These are phyloP conservation scores for Laodelphax striatellus DNA, from an alignment of 1,140 invertebrate species.

Conservation along the genomic window DNA sequence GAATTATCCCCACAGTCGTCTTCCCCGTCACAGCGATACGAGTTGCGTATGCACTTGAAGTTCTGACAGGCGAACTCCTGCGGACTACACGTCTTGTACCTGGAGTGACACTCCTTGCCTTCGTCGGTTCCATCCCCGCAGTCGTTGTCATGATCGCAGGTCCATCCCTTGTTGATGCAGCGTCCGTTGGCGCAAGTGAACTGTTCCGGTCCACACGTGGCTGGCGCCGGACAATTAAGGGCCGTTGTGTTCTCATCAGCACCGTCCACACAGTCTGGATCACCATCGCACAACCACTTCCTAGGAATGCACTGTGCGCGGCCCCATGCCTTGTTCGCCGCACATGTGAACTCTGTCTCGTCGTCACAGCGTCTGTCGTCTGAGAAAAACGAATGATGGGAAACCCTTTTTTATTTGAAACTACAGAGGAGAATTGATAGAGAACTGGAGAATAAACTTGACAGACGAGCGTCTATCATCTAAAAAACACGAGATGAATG, in stretches of 20 bases:
- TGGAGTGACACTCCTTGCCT: conserved; percentile 73
- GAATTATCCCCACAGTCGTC: conserved; percentile 85
- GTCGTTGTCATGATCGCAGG: conserved; percentile 85
- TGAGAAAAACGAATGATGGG: conserved; percentile 26
- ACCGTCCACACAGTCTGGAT: conserved; percentile 90
- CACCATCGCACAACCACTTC: conserved; percentile 92
- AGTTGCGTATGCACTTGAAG: conserved; percentile 82
- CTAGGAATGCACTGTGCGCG: conserved; percentile 85
- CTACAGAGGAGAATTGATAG: no score
- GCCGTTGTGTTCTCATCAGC: conserved; percentile 87
- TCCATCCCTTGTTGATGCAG: conserved; percentile 70
- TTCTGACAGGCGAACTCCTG: conserved; percentile 87
- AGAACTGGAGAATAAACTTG: no score
- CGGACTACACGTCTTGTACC: conserved; percentile 65
- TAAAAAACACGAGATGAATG: no score
- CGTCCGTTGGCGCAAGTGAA: conserved; percentile 84
- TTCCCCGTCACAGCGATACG: conserved; percentile 81
- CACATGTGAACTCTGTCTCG: conserved; percentile 83
- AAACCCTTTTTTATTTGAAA: no score
- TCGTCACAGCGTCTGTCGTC: conserved; percentile 83
- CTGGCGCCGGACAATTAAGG: conserved; percentile 66
- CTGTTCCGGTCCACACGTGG: conserved; percentile 73
- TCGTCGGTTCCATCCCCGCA: conserved; percentile 90
- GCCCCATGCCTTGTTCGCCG: conserved; percentile 81
- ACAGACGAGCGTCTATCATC: no score